Evolutionary conservation across 1,140 invertebrate species (phyloP), one percentile per base, ranked within the genome.

Genomic region (Penaeus indicus): DNA sequence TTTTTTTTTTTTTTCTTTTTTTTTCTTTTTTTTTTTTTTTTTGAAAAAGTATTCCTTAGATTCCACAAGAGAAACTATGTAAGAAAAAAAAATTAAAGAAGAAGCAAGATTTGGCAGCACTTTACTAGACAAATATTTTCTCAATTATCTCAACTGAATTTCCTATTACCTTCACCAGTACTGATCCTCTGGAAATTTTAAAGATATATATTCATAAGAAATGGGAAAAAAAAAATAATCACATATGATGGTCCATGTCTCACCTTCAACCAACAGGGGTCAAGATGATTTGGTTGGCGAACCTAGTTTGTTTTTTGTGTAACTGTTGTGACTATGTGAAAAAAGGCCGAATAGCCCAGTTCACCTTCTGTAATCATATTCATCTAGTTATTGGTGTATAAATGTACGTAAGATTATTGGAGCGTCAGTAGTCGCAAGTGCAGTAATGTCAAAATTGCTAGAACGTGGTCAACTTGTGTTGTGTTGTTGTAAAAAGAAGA

Each of bases 361-460:
- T 88, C 77, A 64, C 67, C 69, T 88, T 84, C 63, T 79, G 86
- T 88, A 78, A 84, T 88, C 81, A 84, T 88, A 83, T 75, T 75
- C 72, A 75, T 54, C 80, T 88, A 88, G 87, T 84, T 88, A 88
- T 88, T 88, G 87, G 87, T 88, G 87, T 88, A 88, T 88, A 88
- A 84, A 88, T 88, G 87, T 88, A 88, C 54, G 87, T 84, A 78
- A 84, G 69, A 78, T 88, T 78, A 88, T 62, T 83, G 72, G 25
- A 84, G 8, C 42, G 32, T 88, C 81, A 84, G 87, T 77, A 75
- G 64, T 88, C 87, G 82, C 64, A 61, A 84, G 72, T 88, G 87
- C 72, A 88, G 87, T 61, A 18, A 18, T 62, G 82, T 62, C 25
- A 42, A 86, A 78, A 32, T 63, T 54, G 54, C 16, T 54, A 54